These are phyloP conservation scores for Melospiza melodia DNA, from an alignment of 2,113 vertebrate species.

Conservation along the genomic window DNA sequence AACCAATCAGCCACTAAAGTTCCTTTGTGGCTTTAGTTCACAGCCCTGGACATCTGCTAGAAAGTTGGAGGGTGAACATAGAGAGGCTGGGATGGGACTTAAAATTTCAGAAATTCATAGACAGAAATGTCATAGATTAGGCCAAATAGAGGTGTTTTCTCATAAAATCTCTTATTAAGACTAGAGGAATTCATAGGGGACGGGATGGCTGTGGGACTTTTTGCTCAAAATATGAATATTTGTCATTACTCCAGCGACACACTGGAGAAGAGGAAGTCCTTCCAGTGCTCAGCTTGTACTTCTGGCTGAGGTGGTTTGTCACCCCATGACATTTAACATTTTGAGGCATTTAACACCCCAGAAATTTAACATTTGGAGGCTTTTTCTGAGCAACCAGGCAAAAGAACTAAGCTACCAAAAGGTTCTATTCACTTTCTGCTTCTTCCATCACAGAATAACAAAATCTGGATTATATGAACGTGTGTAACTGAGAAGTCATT, in stretches of 20 bases:
- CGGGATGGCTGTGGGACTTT: too few relatives aligned
- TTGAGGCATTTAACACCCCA: background rate
- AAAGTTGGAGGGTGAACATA: background rate
- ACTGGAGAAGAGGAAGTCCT: background rate
- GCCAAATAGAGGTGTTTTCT: background rate
- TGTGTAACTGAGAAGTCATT: background rate
- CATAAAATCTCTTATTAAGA: background rate
- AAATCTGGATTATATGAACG: background rate
- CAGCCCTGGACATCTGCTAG: background rate
- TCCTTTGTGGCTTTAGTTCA: background rate
- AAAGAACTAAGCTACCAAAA: background rate
- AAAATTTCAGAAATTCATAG: background rate
- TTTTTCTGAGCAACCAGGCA: background rate
- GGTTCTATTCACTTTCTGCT: background rate
- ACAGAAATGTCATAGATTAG: background rate
- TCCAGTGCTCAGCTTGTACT: background rate
- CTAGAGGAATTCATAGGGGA: background rate
- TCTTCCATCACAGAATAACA: background rate
- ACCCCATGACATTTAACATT: background rate
- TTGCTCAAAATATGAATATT: background rate
- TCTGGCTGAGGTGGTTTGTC: background rate
- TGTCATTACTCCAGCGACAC: background rate
- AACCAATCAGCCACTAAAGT: background rate
- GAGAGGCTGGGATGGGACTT: background rate
- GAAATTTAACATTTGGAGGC: background rate